Percentiles rank a stretch among this genome's conserved stretches.
These are phyloP conservation scores for Hydriomena furcata DNA, from an alignment of 2,888 invertebrate species.

Conservation along the genomic window DNA sequence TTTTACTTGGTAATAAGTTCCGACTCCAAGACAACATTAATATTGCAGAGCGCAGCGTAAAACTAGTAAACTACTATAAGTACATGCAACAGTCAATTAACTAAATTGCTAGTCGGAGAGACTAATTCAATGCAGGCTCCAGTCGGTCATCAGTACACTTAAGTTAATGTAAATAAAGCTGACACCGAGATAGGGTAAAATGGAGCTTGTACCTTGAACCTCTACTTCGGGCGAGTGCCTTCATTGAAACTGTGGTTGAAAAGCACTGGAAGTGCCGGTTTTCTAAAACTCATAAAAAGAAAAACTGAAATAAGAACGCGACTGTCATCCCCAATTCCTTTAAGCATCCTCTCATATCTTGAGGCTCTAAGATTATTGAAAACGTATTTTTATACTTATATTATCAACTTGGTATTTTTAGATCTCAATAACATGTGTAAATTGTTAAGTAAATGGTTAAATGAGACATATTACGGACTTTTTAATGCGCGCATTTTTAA, in stretches of 20 bases:
- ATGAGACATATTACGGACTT: too few relatives aligned
- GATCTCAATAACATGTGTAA: too few relatives aligned
- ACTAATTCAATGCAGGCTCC: slow-evolving; percentile 34
- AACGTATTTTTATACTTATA: too few relatives aligned
- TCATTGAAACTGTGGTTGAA: not conserved
- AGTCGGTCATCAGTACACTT: slow-evolving; percentile 34
- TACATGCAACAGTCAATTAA: slow-evolving; percentile 14
- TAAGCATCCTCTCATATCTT: too few relatives aligned
- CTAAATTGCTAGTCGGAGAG: slow-evolving; percentile 31
- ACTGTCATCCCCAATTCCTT: too few relatives aligned
- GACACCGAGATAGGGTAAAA: slow-evolving; percentile 17
- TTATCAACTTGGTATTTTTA: too few relatives aligned
- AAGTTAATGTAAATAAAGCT: slow-evolving; percentile 35
- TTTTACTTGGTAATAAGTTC: slow-evolving; percentile 6
- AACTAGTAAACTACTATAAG: slow-evolving; percentile 5
- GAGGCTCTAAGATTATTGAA: too few relatives aligned
- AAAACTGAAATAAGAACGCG: too few relatives aligned
- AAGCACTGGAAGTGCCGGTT: not conserved
- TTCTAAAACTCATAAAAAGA: too few relatives aligned
- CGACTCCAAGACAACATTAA: slow-evolving; percentile 5
- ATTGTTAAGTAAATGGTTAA: too few relatives aligned
- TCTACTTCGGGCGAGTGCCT: not conserved
- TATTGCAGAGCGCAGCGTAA: slow-evolving; percentile 1
- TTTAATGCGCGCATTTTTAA: too few relatives aligned
- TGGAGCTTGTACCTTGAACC: slow-evolving; percentile 3